Evolutionary conservation across 2,797 vertebrate genomes (phyloP), one percentile per base, ranked within the genome.

Genomic region (Sardinella longiceps): DNA sequence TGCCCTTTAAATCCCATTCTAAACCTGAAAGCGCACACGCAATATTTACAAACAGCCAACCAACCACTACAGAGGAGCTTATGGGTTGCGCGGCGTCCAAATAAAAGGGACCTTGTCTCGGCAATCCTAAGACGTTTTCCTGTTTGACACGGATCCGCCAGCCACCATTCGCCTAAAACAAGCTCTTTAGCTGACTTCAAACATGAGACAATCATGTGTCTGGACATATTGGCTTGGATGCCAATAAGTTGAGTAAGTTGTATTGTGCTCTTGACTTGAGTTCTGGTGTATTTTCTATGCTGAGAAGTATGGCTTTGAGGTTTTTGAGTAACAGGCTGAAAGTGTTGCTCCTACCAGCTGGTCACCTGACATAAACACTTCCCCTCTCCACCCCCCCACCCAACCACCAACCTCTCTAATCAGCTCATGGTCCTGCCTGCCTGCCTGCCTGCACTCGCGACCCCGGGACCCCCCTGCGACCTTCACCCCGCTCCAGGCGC

Each of bases 391-490:
- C 66, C 66, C 25, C 56, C 23, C 23, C n/a, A n/a, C n/a, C n/a
- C n/a, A n/a, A n/a, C n/a, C n/a, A n/a, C n/a, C n/a, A n/a, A n/a
- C 23, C 1, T 43, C 56, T 80, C 81, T 86, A 89, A 90, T 87
- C 81, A 87, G 84, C 87, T 88, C 33, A 9, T 10, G 2, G n/a
- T n/a, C n/a, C n/a, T n/a, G n/a, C n/a, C n/a, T n/a, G n/a, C n/a
- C 33, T 77, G 2, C 50, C 50, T 18, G 50, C 70, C 70, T 37
- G 20, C 5, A 10, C 37, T 77, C 18, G 15, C 15, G 37, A 39
- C 70, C 70, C 18, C 37, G 2, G 70, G 70, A 15, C 20, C 70
- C 43, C 70, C 37, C 70, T 7, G 70, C 18, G 20, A 43, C 70
- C 70, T 77, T 87, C 82, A 89, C 80, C 83, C 81, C 85, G 81